Evolutionary conservation across 2,888 invertebrate genomes (phyloP), one percentile per base, ranked within the genome.

Genomic region (Caenorhabditis panamensis): DNA sequence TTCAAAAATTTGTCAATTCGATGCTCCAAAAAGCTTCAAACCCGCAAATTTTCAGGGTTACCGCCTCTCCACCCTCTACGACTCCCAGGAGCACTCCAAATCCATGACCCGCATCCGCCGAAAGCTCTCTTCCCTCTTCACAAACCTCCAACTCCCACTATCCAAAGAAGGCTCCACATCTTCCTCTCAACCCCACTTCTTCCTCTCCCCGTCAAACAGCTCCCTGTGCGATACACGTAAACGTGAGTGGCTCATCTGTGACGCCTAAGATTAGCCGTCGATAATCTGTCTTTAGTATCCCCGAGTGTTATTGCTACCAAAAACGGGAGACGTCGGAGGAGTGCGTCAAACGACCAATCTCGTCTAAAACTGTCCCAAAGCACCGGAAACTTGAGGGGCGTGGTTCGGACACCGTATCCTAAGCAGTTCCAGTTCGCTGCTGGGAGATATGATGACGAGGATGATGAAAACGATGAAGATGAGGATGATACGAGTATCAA

Each of bases 61-160:
- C 63, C 84, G 83, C 16, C 61, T 82, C 20, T 86, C 87, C 13
- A 81, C 81, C 1, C 66, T 85, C 24, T 87, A 87, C 75, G 86
- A 87, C 63, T 71, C 78, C 4, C 68, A 82, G 2, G 79, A 83
- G 1, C 87, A 87, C 54, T 24, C 56, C n/a, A 78, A 82, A 31
- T 85, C 83, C 22, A 84, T 88, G 79, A 47, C 28, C 0, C 78
- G 79, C 13, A 58, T 88, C 5, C 56, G 61, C 9, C 62, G 71
- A 28, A 77, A 84, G 5, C 75, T 85, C 22, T 59, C 69, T 0
- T 59, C 79, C 11, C 71, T 83, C 41, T 59, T 47, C 31, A 37
- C 67, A 22, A n/a, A n/a, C n/a, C n/a, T n/a, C n/a, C 56, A 49
- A 3, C 28, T 44, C 13, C 76, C 62, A 0, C 20, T 58, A 3